These are phyloP conservation scores for Penaeus indicus DNA, from an alignment of 1,140 invertebrate genomes.

Conservation along the genomic window DNA sequence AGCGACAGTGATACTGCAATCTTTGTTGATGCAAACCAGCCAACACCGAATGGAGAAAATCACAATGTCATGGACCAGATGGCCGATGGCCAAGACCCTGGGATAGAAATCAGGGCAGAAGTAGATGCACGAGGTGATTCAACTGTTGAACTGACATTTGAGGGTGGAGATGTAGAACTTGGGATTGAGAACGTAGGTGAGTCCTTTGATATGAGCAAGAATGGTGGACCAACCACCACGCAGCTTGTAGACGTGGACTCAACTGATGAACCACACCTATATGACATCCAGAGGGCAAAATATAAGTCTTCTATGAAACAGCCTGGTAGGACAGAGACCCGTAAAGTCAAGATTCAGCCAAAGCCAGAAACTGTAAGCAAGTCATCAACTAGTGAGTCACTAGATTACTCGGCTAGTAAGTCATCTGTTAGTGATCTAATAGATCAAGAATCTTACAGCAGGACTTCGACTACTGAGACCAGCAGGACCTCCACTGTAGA, in stretches of 20 bases:
- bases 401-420: background rate
- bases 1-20: conserved; percentile 54
- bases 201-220: background rate
- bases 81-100: background rate
- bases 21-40: conserved; percentile 42
- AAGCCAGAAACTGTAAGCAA: background rate
- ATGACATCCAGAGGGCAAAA: background rate
- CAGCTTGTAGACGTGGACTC: conserved; percentile 28
- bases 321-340: background rate
- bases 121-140: background rate
- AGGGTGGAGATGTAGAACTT: conserved; percentile 37
- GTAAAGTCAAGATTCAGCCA: background rate
- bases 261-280: background rate
- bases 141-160: background rate
- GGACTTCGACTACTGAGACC: conserved; percentile 2
- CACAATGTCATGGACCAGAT: background rate
- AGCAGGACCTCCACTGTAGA: no score
- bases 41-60: background rate
- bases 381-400: background rate
- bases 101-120: background rate
- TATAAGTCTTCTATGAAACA: background rate
- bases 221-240: background rate
- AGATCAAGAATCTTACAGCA: conserved; percentile 21
- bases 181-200: conserved; percentile 20
- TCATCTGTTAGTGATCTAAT: conserved; percentile 1